phyloP scores from a whole-genome alignment of 2,797 vertebrate genomes.

The Vireo griseus region DNA sequence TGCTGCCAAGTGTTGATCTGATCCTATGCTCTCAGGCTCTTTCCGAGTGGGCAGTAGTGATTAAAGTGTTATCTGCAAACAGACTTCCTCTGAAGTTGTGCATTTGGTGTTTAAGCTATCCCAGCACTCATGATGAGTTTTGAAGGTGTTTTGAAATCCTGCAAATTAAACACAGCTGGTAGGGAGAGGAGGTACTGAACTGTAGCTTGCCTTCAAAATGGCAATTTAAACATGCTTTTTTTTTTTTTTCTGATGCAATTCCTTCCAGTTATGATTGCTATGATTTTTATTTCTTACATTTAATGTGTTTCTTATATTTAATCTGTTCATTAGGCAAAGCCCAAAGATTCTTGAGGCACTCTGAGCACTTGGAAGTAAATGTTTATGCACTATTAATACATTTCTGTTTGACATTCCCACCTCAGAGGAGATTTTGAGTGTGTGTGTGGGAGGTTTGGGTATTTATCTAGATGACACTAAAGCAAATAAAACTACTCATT shows the following conservation, averaged over 20 bases:
- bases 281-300: background rate
- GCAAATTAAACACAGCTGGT: background rate
- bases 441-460: background rate
- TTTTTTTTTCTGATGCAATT: background rate
- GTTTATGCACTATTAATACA: background rate
- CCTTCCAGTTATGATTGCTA: background rate
- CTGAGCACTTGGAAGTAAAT: background rate
- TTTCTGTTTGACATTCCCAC: background rate
- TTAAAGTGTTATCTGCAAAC: background rate
- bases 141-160: background rate
- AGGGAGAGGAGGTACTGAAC: background rate
- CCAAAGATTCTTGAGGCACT: background rate
- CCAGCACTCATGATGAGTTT: rapidly evolving
- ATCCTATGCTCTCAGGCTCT: background rate
- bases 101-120: background rate
- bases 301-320: background rate
- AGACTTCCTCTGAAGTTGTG: background rate
- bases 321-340: background rate
- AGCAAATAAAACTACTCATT: background rate
- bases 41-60: background rate
- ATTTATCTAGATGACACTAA: background rate
- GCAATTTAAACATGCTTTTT: background rate
- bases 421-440: background rate
- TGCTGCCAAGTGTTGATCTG: rapidly evolving
- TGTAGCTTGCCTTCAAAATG: background rate